These are phyloP conservation scores for Pseudopleuronectes americanus DNA, from an alignment of 2,797 vertebrate genomes.

Conservation along the genomic window DNA sequence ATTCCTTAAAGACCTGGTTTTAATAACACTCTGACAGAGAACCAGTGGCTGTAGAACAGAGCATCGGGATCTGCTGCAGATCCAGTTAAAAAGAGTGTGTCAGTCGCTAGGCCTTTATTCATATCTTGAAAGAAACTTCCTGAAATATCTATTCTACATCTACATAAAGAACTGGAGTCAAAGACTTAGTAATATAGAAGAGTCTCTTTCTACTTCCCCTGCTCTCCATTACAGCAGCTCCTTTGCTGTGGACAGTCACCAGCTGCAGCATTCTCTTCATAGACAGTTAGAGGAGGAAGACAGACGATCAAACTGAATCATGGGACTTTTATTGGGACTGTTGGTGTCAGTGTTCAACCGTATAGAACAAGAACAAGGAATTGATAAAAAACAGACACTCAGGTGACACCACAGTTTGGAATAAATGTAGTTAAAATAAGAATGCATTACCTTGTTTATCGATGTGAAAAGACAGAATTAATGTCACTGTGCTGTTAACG, in stretches of 20 bases:
- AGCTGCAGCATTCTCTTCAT: constrained; percentile 4
- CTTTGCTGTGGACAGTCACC: not conserved
- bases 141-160: not conserved
- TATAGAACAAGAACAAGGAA: constrained; percentile 2
- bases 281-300: not conserved
- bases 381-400: not conserved
- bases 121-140: not conserved
- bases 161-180: not conserved
- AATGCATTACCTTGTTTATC: not conserved
- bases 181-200: constrained; percentile 10
- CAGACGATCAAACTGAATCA: constrained; percentile 1
- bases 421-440: not conserved
- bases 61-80: constrained; percentile 29
- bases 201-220: constrained; percentile 1
- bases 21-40: constrained; percentile 41
- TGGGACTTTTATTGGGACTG: not conserved
- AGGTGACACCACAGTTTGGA: not conserved
- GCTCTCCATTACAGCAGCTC: not conserved
- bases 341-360: constrained; percentile 13
- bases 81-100: constrained; percentile 26
- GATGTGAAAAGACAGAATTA: too few species aligned
- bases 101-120: constrained; percentile 17
- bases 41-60: constrained; percentile 30
- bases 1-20: constrained; percentile 49
- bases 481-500: too few species aligned